Evolutionary conservation across 2,797 vertebrate genomes (phyloP), one percentile per base, ranked within the genome.

Genomic region (Alectoris magna): DNA sequence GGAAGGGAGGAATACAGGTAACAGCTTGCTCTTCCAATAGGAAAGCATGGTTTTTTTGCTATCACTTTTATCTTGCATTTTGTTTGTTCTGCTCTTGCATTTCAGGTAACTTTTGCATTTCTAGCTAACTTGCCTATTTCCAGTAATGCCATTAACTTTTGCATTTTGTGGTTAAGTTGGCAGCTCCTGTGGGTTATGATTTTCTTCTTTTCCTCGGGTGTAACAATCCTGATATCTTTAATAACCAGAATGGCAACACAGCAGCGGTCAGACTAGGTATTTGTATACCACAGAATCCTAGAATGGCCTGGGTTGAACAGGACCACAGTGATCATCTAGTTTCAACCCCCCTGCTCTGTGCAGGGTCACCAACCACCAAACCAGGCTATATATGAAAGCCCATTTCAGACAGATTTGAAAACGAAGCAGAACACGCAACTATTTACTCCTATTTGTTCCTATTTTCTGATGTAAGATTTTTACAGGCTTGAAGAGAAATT

Each of bases 91-190:
- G 70, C 63, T 80, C 19, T 68, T 93, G 58, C 79, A 64, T 79
- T 86, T 93, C 56, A 66, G 66, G 34, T 75, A 82, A 71, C 58
- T 91, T 67, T 88, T 86, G 84, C 64, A 88, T 92, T 94, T 87
- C 58, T 69, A 46, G n/a, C 39, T 95, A 88, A 66, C n/a, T 68
- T 43, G 22, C 3, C 0, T 82, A 44, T 69, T 95, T 84, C 84
- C 51, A 68, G 48, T 74, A 67, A 27, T 58, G 29, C 34, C 29
- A n/a, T 88, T 89, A 48, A 29, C 38, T 89, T 83, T 1, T 16
- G 59, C 8, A 0, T 88, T 56, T 43, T 74, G 38, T 38, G 41
- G 16, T 82, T 80, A 48, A 69, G 31, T 68, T 91, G 22, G 34
- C 58, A 90, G 68, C 56, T 94, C 2, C 68, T 75, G 11, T 56